phyloP scores from a whole-genome alignment of 2,888 invertebrate genomes.

The Stenolophus ochropezus region DNA sequence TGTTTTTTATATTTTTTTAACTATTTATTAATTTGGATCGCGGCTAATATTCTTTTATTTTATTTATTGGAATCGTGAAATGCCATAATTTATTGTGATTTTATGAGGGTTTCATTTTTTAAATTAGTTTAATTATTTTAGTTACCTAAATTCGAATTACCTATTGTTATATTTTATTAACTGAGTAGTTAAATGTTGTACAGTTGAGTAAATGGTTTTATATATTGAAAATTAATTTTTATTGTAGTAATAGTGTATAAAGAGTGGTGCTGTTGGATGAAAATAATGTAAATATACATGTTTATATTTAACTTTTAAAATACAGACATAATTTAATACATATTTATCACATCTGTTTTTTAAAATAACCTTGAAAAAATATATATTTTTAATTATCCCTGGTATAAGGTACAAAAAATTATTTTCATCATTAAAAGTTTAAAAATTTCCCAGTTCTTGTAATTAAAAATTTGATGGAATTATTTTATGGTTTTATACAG shows the following conservation, averaged over 20 bases:
- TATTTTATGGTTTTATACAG: background rate
- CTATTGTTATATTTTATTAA: conserved; percentile 37
- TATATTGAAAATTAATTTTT: conserved; percentile 12
- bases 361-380: too few relatives aligned
- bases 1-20: conserved; percentile 6
- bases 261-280: conserved; percentile 36
- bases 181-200: conserved; percentile 17
- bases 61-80: conserved; percentile 22
- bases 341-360: conserved; percentile 1
- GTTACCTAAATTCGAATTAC: conserved; percentile 34
- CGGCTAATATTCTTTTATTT: conserved; percentile 7
- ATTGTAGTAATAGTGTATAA: conserved; percentile 23
- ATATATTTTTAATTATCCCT: background rate
- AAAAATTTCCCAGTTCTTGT: background rate
- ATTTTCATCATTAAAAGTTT: background rate
- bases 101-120: conserved; percentile 12
- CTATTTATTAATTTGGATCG: conserved; percentile 25
- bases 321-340: conserved; percentile 12
- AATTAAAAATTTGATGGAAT: background rate
- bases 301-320: conserved; percentile 38
- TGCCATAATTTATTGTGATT: conserved; percentile 23
- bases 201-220: conserved; percentile 11
- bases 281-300: conserved; percentile 17
- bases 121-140: conserved; percentile 34
- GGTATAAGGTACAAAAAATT: background rate